Evolutionary conservation across 2,113 vertebrate species (phyloP), one percentile per base, ranked within the genome.

Genomic region (Tupaia chinensis): DNA sequence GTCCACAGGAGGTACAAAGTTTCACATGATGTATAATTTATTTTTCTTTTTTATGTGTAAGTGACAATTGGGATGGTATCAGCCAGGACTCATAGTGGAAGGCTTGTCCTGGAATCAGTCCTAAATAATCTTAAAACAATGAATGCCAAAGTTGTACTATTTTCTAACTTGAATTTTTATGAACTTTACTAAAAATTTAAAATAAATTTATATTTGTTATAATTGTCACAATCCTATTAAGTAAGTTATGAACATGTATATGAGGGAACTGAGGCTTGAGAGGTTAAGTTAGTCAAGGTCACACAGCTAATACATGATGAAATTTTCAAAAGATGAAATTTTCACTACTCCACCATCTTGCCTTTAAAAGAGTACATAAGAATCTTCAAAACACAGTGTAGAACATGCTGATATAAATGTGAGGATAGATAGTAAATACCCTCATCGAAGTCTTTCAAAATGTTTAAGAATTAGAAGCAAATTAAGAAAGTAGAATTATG

Each of bases 81-180:
- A 90, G 3, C 19, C 76, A 66, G 34, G 11, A 66, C 7, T 88
- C n/a, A 44, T 4, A 3, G 13, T 79, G 3, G 29, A 89, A 34
- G 44, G 7, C 7, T 70, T 12, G 7, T 87, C 34, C n/a, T 76
- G 32, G 27, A 69, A 19, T 44, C 63, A 66, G 66, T 76, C 61
- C 34, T 70, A 87, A 91, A 87, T 22, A 76, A 87, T 63, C 27
- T 70, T 54, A 93, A 91, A 90, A 56, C 32, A 66, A 63, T 44
- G 34, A 88, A 81, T 34, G 44, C 44, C 44, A 66, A 34, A 81
- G 69, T 78, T 66, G 4, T 25, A 3, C 25, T 23, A 34, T n/a
- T 70, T 68, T 34, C 25, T 13, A 91, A 32, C 19, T 58, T 73
- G 44, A 23, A 58, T n/a, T 63, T n/a, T 66, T 11, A 92, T 22